phyloP scores from a whole-genome alignment of 2,888 invertebrate genomes.

The Pterostichus niger region DNA sequence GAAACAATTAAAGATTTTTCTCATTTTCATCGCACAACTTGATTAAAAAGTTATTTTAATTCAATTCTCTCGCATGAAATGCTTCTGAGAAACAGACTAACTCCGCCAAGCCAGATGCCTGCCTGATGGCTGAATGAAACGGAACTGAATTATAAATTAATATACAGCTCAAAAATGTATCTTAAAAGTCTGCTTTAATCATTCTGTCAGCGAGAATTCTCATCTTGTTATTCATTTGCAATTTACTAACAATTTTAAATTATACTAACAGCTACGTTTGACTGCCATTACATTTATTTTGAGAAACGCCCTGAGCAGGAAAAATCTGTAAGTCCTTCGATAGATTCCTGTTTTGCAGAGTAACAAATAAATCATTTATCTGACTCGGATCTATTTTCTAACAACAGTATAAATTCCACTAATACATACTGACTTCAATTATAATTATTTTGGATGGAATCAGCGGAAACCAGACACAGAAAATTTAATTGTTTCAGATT shows the following conservation, averaged over 20 bases:
- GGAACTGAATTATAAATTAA: slow-evolving; percentile 52
- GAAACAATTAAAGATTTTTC: slow-evolving; percentile 66
- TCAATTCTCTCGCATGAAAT: slow-evolving; percentile 63
- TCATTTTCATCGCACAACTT: slow-evolving; percentile 64
- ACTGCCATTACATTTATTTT: no score
- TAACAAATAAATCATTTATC: not conserved
- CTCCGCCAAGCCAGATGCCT: slow-evolving; percentile 40
- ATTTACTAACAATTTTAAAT: no score
- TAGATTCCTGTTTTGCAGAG: not conserved
- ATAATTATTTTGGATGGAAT: no score
- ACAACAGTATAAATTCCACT: not conserved
- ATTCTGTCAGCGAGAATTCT: slow-evolving; percentile 25
- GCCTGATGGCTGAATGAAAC: not conserved
- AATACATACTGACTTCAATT: not conserved
- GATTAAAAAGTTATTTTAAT: slow-evolving; percentile 67
- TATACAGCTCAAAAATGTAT: slow-evolving; percentile 56
- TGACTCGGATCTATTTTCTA: no score
- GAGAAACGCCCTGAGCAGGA: not conserved
- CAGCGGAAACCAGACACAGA: no score
- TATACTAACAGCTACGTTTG: no score
- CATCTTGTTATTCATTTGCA: slow-evolving; percentile 16
- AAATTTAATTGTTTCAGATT: no score
- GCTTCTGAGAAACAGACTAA: slow-evolving; percentile 37
- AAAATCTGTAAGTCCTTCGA: no score
- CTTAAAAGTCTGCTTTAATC: slow-evolving; percentile 38